A percentile compares a stretch with the other conserved stretches of the same genome.
Conservation (phyloP, 1,140 invertebrate genomes). For the Drosophila hydei region DNA sequence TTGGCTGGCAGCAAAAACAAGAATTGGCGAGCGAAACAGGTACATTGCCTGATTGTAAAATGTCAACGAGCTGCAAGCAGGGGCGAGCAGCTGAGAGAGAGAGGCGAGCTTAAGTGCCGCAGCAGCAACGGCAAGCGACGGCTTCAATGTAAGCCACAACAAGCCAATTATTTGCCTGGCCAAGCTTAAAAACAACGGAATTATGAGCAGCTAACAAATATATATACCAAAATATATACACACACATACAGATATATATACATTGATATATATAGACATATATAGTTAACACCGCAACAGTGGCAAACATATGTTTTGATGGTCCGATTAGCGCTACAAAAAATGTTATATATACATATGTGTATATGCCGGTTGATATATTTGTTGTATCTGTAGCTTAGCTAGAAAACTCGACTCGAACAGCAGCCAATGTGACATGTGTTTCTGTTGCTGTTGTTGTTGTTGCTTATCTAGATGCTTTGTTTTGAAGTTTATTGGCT, state of each 20-base stretch:
- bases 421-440: constrained; percentile 38
- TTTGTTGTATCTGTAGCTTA: constrained; percentile 7
- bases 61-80: constrained; percentile 43
- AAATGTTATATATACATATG: constrained; percentile 20
- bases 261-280: background rate
- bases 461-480: constrained; percentile 37
- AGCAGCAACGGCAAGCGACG: constrained; percentile 18
- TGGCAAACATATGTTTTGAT: constrained; percentile 66
- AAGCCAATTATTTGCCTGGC: constrained; percentile 61
- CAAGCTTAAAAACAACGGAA: constrained; percentile 59
- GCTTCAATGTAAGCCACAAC: constrained; percentile 44
- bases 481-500: constrained; percentile 34
- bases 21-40: constrained; percentile 53
- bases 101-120: constrained; percentile 14
- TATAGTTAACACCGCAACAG: constrained; percentile 36
- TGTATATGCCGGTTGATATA: constrained; percentile 1
- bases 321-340: constrained; percentile 54
- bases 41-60: constrained; percentile 60
- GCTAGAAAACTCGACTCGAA: constrained; percentile 14
- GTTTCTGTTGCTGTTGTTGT: constrained; percentile 20
- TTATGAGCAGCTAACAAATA: constrained; percentile 46
- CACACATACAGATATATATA: constrained; percentile 5
- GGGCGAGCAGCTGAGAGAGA: background rate
- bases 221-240: constrained; percentile 5
- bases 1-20: constrained; percentile 29